Evolutionary conservation across 2,888 invertebrate genomes (phyloP), one percentile per base, ranked within the genome.

Genomic region (Hybos culiciformis): DNA sequence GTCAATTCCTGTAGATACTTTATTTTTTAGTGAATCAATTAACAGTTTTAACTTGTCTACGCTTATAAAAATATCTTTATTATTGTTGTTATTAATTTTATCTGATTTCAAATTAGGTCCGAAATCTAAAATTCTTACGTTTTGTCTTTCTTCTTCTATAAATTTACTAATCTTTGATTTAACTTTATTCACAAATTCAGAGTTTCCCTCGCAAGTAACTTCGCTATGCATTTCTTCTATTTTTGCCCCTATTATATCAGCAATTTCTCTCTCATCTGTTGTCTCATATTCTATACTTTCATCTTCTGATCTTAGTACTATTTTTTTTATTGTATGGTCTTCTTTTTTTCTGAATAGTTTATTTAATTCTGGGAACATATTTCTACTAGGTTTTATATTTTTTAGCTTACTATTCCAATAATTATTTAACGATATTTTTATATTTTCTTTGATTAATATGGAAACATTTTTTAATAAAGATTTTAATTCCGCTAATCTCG

Each of bases 331-430:
- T 7, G n/a, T 12, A 14, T 20, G 4, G n/a, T 20, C 11, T 12
- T 19, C 15, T 21, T 24, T 38, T 11, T 38, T 20, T 38, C 24
- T 19, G 17, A 38, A 38, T 23, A 38, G n/a, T 23, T 38, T 38
- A 24, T 38, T 38, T 14, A 38, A 24, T 11, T n/a, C 11, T 4
- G 21, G 23, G 14, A 24, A 38, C 23, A 38, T 38, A 38, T 38
- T 24, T 38, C 6, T 6, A 15, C 9, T 14, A 24, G 8, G 20
- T 9, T 9, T 11, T 9, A 38, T 38, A 14, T 14, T 21, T 24
- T 38, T 38, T 7, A 38, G n/a, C n/a, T 9, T 38, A 24, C 6
- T 38, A 11, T 18, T 12, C 23, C 23, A 38, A 9, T 20, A 3
- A 12, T 38, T 38, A 15, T 20, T 38, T 9, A 23, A 24, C 17